phyloP scores from a whole-genome alignment of 64 coral and sea anemone species.

The Platygyra sinensis region DNA sequence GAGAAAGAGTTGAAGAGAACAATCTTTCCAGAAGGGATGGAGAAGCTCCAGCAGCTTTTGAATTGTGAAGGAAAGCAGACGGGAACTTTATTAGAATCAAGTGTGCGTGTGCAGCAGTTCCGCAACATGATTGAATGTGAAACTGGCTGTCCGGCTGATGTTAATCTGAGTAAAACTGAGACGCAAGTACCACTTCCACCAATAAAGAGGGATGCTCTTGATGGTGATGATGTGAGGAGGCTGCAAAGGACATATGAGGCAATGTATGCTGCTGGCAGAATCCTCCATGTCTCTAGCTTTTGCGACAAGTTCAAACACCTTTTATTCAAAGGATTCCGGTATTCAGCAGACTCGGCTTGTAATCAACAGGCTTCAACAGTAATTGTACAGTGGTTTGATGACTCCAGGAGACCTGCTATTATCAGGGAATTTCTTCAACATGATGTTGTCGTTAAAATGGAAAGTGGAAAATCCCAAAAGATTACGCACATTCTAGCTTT shows the following conservation, averaged over 20 bases:
- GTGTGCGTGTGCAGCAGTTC: constrained; percentile 8
- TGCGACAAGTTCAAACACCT: too few relatives aligned
- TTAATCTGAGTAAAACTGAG: constrained; percentile 17
- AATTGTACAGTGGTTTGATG: constrained; percentile 44
- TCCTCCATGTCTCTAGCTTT: too few relatives aligned
- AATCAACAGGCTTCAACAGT: constrained; percentile 43
- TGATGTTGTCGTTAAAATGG: too few relatives aligned
- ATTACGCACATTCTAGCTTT: constrained; percentile 39
- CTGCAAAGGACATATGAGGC: constrained; percentile 30
- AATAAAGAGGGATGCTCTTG: constrained; percentile 30
- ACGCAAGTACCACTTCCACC: constrained; percentile 47
- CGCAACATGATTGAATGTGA: constrained; percentile 6
- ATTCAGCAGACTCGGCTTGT: background rate
- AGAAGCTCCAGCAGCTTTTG: constrained; percentile 35
- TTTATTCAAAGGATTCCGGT: constrained; percentile 26
- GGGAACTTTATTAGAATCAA: constrained; percentile 52
- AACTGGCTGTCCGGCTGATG: constrained; percentile 15
- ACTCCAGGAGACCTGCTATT: constrained; percentile 28
- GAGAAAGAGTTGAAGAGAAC: constrained; percentile 20
- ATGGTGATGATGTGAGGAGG: background rate
- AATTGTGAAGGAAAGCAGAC: constrained; percentile 31
- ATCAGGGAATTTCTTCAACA: too few relatives aligned
- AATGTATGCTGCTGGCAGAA: constrained; percentile 30
- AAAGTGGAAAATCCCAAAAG: constrained; percentile 43
- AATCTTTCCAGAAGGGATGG: constrained; percentile 38